Evolutionary conservation across 2,888 invertebrate species (phyloP).

Genomic region (Andricus curvator): DNA sequence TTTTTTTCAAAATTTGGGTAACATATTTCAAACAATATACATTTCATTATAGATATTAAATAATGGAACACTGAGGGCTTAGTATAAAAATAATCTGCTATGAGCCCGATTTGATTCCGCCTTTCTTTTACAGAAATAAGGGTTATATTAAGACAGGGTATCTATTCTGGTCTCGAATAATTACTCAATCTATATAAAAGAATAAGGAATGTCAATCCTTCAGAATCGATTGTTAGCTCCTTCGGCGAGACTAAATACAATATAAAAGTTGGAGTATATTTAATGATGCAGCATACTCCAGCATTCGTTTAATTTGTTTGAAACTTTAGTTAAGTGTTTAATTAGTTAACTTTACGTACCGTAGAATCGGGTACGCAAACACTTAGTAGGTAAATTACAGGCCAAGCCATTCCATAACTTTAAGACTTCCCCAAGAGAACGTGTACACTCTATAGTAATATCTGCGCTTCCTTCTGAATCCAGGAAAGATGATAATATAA

Average conservation of each 20-base stretch:
- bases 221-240: neutral
- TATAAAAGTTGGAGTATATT: conserved; percentile 52
- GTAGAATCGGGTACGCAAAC: conserved; percentile 67
- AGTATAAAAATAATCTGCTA: too few species aligned
- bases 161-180: neutral
- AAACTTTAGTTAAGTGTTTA: conserved; percentile 71
- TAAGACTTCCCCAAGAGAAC: conserved; percentile 53
- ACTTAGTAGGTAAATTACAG: conserved; percentile 74
- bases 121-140: too few species aligned
- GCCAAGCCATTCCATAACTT: conserved; percentile 71
- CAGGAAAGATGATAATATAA: neutral
- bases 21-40: too few species aligned
- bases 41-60: too few species aligned
- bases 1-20: too few species aligned
- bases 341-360: conserved; percentile 72
- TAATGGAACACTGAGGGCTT: too few species aligned
- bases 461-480: conserved; percentile 17
- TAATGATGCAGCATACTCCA: conserved; percentile 61
- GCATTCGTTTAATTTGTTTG: conserved; percentile 70
- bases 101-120: too few species aligned
- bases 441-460: conserved; percentile 46
- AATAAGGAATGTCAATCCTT: too few species aligned
- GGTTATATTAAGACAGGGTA: too few species aligned
- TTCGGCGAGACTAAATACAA: conserved; percentile 1
- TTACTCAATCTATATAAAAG: neutral